A percentile compares a stretch with the other conserved stretches of the same genome.
Conservation (phyloP, 2,113 vertebrate species). For the Odontophorus gujanensis region DNA sequence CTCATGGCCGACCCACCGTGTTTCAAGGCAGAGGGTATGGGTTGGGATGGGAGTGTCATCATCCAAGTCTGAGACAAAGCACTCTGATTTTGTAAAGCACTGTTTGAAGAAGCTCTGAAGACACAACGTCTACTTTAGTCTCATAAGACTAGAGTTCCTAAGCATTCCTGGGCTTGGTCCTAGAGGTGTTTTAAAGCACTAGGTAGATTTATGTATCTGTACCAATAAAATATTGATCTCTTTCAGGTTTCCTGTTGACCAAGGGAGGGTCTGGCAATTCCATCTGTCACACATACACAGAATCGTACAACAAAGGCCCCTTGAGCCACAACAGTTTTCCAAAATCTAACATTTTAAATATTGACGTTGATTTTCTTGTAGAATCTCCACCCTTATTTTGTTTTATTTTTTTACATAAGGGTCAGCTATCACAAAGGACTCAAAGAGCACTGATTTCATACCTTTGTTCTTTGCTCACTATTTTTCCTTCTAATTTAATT, state of each 20-base stretch:
- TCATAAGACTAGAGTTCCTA: background rate
- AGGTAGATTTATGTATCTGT: background rate
- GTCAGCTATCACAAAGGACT: background rate
- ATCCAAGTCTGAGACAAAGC: background rate
- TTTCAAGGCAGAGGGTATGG: background rate
- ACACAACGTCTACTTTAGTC: background rate
- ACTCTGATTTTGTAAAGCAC: accelerated
- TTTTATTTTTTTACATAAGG: background rate
- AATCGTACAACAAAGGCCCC: background rate
- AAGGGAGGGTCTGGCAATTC: background rate
- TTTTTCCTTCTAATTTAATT: background rate
- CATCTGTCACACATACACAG: background rate
- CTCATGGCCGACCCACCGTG: accelerated
- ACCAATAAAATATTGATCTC: background rate
- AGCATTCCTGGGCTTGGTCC: background rate
- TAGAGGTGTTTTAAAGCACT: background rate
- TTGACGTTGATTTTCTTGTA: background rate
- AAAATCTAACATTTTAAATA: background rate
- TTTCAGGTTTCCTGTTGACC: background rate
- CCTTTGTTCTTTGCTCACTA: background rate
- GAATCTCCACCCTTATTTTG: background rate
- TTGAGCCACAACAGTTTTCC: background rate
- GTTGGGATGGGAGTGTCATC: accelerated
- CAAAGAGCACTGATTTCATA: background rate
- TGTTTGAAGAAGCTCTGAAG: background rate